Conservation (phyloP, 1,140 invertebrate genomes). For the Brachionus asplanchnoidis region DNA sequence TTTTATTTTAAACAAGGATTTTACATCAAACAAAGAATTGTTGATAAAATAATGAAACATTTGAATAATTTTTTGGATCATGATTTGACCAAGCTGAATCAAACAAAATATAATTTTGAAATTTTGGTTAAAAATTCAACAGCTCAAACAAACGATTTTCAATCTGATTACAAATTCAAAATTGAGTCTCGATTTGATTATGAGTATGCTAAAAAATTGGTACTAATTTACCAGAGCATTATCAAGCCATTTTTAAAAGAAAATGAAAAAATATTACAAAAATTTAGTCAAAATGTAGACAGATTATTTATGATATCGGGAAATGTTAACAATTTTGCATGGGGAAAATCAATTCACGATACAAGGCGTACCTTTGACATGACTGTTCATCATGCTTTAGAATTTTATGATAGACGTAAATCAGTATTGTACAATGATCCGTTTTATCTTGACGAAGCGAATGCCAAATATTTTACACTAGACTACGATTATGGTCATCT, state of each 20-base stretch:
- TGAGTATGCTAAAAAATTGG: background rate
- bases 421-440: background rate
- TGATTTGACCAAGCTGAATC: background rate
- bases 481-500: conserved; percentile 1
- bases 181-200: background rate
- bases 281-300: background rate
- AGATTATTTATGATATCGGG: background rate
- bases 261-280: background rate
- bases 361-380: background rate
- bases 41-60: background rate
- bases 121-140: background rate
- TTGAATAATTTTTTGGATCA: background rate
- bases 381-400: background rate
- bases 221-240: background rate
- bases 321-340: background rate
- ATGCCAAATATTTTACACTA: background rate
- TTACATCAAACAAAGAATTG: background rate
- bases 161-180: background rate
- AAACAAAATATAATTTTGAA: background rate
- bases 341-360: background rate
- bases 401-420: background rate
- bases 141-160: background rate
- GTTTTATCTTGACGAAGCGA: background rate
- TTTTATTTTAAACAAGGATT: background rate
- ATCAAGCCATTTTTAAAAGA: background rate